Conservation (phyloP, 2,888 invertebrate genomes). For the Orchesella flavescens region DNA sequence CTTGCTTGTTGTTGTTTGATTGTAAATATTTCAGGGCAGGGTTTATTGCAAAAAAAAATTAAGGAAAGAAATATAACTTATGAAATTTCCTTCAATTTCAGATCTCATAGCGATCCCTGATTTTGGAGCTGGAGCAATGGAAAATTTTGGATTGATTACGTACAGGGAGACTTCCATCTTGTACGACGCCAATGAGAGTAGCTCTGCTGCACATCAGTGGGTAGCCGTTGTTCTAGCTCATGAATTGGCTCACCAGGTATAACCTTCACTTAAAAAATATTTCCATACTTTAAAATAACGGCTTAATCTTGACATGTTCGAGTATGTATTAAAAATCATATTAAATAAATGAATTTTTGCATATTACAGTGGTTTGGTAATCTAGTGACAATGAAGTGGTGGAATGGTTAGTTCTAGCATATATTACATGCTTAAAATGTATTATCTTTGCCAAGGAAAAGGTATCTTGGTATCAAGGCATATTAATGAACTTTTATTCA, state of each 20-base stretch:
- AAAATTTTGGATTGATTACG: constrained; percentile 87
- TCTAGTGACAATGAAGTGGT: constrained; percentile 94
- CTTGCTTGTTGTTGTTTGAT: not conserved
- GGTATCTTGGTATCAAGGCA: too few species aligned
- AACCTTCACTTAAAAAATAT: constrained; percentile 6
- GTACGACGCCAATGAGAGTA: constrained; percentile 80
- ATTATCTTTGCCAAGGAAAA: too few species aligned
- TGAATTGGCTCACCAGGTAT: constrained; percentile 85
- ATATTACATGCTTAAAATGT: too few species aligned
- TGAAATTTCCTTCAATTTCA: constrained; percentile 72
- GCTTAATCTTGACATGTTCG: not conserved
- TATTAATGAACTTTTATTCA: too few species aligned
- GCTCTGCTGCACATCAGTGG: constrained; percentile 81
- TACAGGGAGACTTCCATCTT: constrained; percentile 82
- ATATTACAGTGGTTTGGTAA: constrained; percentile 85
- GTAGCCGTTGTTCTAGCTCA: constrained; percentile 81
- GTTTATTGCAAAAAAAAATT: too few species aligned
- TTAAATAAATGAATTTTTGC: not conserved
- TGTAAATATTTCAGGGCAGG: too few species aligned
- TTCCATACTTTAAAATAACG: not conserved
- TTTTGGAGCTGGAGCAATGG: constrained; percentile 80
- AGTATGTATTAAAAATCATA: too few species aligned
- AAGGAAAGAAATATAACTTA: too few species aligned
- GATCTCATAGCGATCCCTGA: constrained; percentile 84
- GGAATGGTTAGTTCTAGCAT: constrained; percentile 77